phyloP scores from a whole-genome alignment of 35 echinoderm and acorn worm genomes.

The Ophiothrix spiculata region DNA sequence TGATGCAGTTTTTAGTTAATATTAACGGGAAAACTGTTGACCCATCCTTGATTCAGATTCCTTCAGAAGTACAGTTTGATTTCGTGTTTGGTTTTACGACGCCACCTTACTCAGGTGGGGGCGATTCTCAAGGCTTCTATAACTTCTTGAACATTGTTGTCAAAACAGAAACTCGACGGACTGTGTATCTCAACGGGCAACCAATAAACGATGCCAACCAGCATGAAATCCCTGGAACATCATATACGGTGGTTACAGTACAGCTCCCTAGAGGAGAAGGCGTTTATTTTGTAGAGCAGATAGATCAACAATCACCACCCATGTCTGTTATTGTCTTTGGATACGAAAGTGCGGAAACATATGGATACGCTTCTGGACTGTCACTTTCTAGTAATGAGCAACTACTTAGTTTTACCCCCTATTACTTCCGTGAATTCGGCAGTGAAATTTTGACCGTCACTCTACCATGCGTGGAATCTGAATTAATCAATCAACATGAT shows the following conservation, averaged over 20 bases:
- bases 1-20: constrained; percentile 18
- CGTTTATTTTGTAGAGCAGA: constrained; percentile 60
- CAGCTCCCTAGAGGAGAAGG: constrained; percentile 59
- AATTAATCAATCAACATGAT: too few species aligned
- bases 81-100: constrained; percentile 53
- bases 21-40: constrained; percentile 36
- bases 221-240: constrained; percentile 23
- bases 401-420: constrained; percentile 43
- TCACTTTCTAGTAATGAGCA: constrained; percentile 51
- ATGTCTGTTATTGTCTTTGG: constrained; percentile 67
- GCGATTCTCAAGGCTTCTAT: constrained; percentile 28
- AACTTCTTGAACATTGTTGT: constrained; percentile 67
- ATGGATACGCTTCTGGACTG: constrained; percentile 60
- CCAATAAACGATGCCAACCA: not conserved
- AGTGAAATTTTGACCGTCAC: constrained; percentile 42
- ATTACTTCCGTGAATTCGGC: constrained; percentile 51
- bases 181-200: constrained; percentile 23
- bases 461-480: constrained; percentile 43
- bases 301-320: constrained; percentile 7
- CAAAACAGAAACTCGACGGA: constrained; percentile 27
- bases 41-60: constrained; percentile 47
- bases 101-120: constrained; percentile 36
- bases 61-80: constrained; percentile 50
- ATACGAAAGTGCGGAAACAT: constrained; percentile 41
- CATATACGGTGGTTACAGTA: constrained; percentile 46